These are phyloP conservation scores for Hesperophylax magnus DNA, from an alignment of 1,140 invertebrate genomes.

Conservation along the genomic window DNA sequence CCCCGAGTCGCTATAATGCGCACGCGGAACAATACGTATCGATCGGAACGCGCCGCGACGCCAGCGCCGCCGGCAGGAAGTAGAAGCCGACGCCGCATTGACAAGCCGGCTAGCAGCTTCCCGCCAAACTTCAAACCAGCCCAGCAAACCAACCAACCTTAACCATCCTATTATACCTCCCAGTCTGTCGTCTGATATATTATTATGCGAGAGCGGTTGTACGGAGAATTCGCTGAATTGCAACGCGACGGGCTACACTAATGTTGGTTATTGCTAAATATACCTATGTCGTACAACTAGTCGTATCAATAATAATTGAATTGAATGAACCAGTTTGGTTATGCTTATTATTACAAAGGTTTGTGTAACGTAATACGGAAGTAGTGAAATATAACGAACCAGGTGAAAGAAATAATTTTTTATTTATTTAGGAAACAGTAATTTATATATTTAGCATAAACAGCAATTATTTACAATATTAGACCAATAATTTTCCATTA, in stretches of 20 bases:
- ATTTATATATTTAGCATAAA: no score
- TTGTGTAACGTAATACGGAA: no score
- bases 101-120: slow-evolving; percentile 13
- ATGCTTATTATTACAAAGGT: no score
- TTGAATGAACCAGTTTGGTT: neutral
- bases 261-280: neutral
- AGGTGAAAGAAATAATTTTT: no score
- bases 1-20: slow-evolving; percentile 5
- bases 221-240: neutral
- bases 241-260: neutral
- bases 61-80: slow-evolving; percentile 6
- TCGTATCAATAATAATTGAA: neutral
- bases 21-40: slow-evolving; percentile 35
- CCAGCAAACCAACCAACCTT: neutral
- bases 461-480: no score
- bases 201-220: neutral
- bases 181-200: neutral
- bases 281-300: neutral
- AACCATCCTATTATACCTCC: no score
- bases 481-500: no score
- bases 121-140: slow-evolving; percentile 26
- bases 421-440: no score
- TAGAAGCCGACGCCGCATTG: slow-evolving; percentile 27
- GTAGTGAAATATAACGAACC: no score
- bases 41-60: slow-evolving; percentile 39